These are phyloP conservation scores for Lophura nycthemera DNA, from an alignment of 2,113 vertebrate species.

Conservation along the genomic window DNA sequence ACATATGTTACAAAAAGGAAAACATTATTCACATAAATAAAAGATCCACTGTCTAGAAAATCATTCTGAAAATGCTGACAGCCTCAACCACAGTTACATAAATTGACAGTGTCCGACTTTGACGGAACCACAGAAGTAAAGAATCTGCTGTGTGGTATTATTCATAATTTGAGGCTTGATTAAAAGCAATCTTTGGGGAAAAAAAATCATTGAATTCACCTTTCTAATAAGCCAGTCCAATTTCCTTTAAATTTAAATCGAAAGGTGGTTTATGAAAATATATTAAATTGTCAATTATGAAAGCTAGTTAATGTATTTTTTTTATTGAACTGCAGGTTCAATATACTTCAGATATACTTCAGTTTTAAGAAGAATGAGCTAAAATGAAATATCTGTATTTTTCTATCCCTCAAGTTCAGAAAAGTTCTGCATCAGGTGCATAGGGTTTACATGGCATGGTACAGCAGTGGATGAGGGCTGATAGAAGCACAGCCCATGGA, in stretches of 20 bases:
- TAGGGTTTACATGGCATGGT: not conserved
- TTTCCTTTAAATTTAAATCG: constrained; percentile 16
- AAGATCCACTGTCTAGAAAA: not conserved
- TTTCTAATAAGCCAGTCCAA: not conserved
- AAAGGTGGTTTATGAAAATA: constrained; percentile 6
- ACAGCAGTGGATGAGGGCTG: not conserved
- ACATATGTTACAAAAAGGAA: not conserved
- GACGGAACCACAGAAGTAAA: not conserved
- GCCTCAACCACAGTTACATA: not conserved
- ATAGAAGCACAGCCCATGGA: not conserved
- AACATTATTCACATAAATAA: not conserved
- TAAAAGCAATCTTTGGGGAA: not conserved
- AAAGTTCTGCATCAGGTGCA: not conserved
- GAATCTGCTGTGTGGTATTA: not conserved
- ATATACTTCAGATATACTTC: not conserved
- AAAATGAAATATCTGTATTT: not conserved
- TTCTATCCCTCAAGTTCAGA: not conserved
- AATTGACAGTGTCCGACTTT: not conserved
- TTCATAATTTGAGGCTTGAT: constrained; percentile 1
- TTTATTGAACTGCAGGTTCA: not conserved
- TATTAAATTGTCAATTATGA: not conserved
- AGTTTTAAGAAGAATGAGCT: not conserved
- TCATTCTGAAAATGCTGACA: not conserved
- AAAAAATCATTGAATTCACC: not conserved
- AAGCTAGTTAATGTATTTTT: not conserved